Evolutionary conservation across 2,113 vertebrate species (phyloP), one percentile per base, ranked within the genome.

Genomic region (Equus quagga): DNA sequence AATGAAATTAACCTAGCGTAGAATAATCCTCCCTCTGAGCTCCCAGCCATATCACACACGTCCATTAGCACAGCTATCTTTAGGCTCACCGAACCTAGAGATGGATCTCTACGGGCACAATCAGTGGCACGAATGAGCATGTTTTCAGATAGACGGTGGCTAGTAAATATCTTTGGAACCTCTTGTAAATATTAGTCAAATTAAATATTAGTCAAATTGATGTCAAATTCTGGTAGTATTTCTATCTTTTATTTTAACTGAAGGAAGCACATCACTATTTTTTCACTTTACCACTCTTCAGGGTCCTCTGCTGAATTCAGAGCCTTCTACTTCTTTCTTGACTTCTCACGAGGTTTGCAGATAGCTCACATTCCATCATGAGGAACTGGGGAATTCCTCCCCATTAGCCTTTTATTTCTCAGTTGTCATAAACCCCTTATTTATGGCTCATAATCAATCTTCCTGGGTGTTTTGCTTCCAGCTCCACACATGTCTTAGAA

Each of bases 401-500:
- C 46, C 12, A 73, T 12, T 64, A 90, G 24, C 12, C 54, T 97
- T 81, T 87, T 62, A 89, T 67, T 79, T 46, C 76, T 93, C 44
- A 93, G 9, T 85, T 54, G n/a, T 58, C 75, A 92, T 54, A 84
- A 96, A 80, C 69, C 69, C 41, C 5, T 64, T 80, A 95, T 64
- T 84, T 88, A 67, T 92, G 80, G 26, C 65, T 97, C 69, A 85
- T 44, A 87, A 56, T 69, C 64, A 94, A 24, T 89, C 88, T 94
- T 96, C 85, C 65, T 89, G 87, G 65, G 70, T 94, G 80, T 96
- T 76, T 96, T 90, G 28, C 54, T 96, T 95, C 65, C 36, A 94
- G 86, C 28, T 46, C 80, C 97, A 96, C 72, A 97, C 58, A 91
- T 90, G 49, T 65, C 36, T 91, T 76, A 91, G 88, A 97, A 78